Evolutionary conservation across 1,140 invertebrate genomes (phyloP).

Genomic region (Lerema accius): DNA sequence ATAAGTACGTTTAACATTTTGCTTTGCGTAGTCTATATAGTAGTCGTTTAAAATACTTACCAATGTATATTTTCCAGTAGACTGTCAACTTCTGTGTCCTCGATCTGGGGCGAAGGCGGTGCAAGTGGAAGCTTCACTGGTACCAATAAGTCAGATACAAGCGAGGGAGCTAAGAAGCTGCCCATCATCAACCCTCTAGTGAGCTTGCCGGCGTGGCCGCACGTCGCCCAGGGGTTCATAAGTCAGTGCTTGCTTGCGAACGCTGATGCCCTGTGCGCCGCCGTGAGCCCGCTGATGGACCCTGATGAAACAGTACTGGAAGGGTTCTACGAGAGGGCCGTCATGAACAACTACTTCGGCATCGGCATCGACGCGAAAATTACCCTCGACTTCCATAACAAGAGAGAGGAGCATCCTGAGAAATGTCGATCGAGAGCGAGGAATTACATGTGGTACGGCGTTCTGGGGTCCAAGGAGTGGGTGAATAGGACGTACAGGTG

Average conservation of each 20-base stretch:
- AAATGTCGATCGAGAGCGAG: slow-evolving; percentile 97
- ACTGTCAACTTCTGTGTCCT: slow-evolving; percentile 80
- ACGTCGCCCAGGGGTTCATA: slow-evolving; percentile 82
- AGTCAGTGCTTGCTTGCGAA: slow-evolving; percentile 93
- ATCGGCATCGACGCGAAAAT: slow-evolving; percentile 99
- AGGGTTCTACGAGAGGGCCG: slow-evolving; percentile 96
- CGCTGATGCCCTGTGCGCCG: slow-evolving; percentile 97
- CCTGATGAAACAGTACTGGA: slow-evolving; percentile 94
- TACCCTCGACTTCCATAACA: slow-evolving; percentile 98
- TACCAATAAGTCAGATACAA: slow-evolving; percentile 59
- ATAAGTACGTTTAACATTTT: slow-evolving; percentile 79
- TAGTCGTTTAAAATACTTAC: background rate
- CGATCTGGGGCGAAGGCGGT: slow-evolving; percentile 80
- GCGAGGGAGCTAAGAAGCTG: slow-evolving; percentile 86
- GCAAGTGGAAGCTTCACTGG: slow-evolving; percentile 40
- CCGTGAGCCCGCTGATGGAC: slow-evolving; percentile 96
- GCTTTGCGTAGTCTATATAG: background rate
- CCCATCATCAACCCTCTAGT: slow-evolving; percentile 96
- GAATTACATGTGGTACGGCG: slow-evolving; percentile 99
- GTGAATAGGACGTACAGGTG: slow-evolving; percentile 95
- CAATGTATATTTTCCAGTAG: slow-evolving; percentile 49
- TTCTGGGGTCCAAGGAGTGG: slow-evolving; percentile 96
- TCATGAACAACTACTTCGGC: slow-evolving; percentile 99
- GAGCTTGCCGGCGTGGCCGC: slow-evolving; percentile 93
- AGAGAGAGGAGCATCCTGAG: slow-evolving; percentile 98